These are phyloP conservation scores for Aphelocoma coerulescens DNA, from an alignment of 2,113 vertebrate genomes.

Conservation along the genomic window DNA sequence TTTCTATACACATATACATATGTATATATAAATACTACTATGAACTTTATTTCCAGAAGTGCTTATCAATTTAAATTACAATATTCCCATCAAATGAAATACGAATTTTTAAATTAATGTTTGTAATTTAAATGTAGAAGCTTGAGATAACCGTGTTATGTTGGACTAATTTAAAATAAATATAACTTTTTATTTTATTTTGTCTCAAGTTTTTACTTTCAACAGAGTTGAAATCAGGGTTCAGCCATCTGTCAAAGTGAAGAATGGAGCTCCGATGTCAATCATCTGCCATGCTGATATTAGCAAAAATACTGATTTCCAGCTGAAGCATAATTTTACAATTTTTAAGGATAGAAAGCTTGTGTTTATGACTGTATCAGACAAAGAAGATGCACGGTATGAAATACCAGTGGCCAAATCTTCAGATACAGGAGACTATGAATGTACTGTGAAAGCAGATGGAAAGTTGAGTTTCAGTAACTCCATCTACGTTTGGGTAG, in stretches of 20 bases:
- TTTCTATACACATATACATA: not conserved
- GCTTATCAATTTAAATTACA: not conserved
- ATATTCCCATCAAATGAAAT: not conserved
- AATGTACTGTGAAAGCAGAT: conserved; percentile 58
- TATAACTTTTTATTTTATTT: not conserved
- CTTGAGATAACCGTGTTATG: not conserved
- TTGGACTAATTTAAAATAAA: not conserved
- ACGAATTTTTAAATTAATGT: not conserved
- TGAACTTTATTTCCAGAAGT: not conserved
- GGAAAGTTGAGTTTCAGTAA: conserved; percentile 30
- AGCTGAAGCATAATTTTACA: conserved; percentile 38
- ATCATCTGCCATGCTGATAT: conserved; percentile 65
- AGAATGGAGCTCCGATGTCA: conserved; percentile 62
- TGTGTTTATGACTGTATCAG: conserved; percentile 40
- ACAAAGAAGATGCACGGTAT: not conserved
- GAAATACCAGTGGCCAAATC: conserved; percentile 49
- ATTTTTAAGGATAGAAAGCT: conserved; percentile 61
- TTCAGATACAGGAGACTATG: conserved; percentile 63
- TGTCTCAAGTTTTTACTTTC: conserved; percentile 71
- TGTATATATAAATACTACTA: not conserved
- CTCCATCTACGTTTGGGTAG: conserved; percentile 15
- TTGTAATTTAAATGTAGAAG: not conserved
- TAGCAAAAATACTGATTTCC: conserved; percentile 42
- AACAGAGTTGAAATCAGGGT: conserved; percentile 62
- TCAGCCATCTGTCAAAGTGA: conserved; percentile 19